Conservation (phyloP, 2,888 invertebrate genomes). For the Tachystola acroxantha region DNA sequence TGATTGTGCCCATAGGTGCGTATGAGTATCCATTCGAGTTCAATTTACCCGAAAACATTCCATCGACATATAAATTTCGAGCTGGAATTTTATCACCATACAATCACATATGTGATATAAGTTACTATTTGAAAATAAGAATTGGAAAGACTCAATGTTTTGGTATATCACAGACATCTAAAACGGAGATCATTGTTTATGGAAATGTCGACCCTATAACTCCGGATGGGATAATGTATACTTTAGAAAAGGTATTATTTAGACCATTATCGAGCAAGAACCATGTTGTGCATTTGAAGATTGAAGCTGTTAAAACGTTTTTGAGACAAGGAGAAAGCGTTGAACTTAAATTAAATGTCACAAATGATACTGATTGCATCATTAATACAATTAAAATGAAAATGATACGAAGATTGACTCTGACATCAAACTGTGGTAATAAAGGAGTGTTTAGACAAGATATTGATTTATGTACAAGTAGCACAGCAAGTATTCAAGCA, state of each 20-base stretch:
- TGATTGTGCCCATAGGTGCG: constrained; percentile 7
- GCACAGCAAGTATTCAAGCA: constrained; percentile 14
- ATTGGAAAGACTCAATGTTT: constrained; percentile 20
- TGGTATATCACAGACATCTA: constrained; percentile 16
- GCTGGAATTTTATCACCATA: constrained; percentile 1
- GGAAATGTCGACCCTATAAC: constrained; percentile 13
- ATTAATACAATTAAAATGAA: constrained; percentile 18
- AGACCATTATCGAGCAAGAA: constrained; percentile 19
- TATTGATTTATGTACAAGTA: constrained; percentile 12
- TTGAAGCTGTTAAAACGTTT: constrained; percentile 14
- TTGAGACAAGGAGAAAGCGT: constrained; percentile 15
- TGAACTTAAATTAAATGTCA: constrained; percentile 12
- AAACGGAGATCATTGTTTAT: constrained; percentile 17
- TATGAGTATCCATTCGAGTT: constrained; percentile 21
- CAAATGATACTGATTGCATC: constrained; percentile 18
- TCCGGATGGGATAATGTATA: constrained; percentile 14
- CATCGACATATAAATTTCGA: constrained; percentile 20
- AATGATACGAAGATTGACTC: constrained; percentile 14
- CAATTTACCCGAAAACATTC: constrained; percentile 21
- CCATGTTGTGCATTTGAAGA: constrained; percentile 17
- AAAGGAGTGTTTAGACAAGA: constrained; percentile 1
- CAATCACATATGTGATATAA: constrained; percentile 12
- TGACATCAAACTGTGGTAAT: constrained; percentile 16
- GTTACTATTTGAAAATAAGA: constrained; percentile 18
- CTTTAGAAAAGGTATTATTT: constrained; percentile 19